Conservation (phyloP, 2,797 vertebrate genomes). For the Pogoniulus pusillus region DNA sequence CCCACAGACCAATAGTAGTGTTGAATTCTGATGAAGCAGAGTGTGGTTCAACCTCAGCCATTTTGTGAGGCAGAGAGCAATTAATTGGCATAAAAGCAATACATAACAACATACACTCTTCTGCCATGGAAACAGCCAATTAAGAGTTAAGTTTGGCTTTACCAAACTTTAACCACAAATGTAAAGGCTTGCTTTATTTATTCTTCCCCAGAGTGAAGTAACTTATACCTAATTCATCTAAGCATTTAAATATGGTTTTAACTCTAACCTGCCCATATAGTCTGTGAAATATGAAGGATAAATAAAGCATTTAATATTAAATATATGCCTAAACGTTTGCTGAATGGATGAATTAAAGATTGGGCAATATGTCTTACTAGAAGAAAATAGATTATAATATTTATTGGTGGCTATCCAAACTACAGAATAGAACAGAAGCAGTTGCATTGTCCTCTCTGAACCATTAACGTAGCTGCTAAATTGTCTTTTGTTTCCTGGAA, state of each 20-base stretch:
- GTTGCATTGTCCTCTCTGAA: not conserved
- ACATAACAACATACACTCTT: not conserved
- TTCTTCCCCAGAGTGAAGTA: not conserved
- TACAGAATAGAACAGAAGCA: not conserved
- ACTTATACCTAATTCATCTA: not conserved
- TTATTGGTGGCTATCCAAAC: not conserved
- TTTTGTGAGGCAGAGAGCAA: constrained; percentile 57
- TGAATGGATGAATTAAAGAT: not conserved
- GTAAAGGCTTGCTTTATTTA: not conserved
- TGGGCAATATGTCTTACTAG: not conserved
- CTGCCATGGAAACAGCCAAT: not conserved
- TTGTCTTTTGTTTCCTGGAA: not conserved
- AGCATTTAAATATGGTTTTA: not conserved
- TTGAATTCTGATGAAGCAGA: constrained; percentile 57
- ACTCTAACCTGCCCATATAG: not conserved
- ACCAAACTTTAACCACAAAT: not conserved
- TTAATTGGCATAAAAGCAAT: constrained; percentile 37
- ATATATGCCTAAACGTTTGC: not conserved
- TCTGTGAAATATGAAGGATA: not conserved
- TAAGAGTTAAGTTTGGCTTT: not conserved
- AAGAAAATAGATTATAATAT: not conserved
- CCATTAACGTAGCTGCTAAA: not conserved
- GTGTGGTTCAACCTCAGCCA: constrained; percentile 45
- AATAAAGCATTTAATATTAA: not conserved
- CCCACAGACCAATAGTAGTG: constrained; percentile 42